Conservation (phyloP, 1,140 invertebrate species). For the Eumaeus atala region DNA sequence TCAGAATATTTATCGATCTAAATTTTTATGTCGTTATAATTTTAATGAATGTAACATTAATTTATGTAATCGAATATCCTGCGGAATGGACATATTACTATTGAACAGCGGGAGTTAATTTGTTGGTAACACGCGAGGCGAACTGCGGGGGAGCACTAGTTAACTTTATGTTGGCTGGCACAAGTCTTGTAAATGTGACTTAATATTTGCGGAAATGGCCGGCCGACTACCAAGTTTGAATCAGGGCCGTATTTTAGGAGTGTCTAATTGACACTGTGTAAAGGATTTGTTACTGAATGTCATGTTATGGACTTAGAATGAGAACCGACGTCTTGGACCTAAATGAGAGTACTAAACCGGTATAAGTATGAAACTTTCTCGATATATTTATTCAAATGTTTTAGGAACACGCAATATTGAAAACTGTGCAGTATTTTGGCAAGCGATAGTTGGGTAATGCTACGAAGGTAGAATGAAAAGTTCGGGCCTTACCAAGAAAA, state of each 20-base stretch:
- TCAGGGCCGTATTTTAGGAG: not conserved
- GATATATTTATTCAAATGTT: not conserved
- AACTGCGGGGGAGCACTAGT: conserved; percentile 13
- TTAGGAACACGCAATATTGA: no score
- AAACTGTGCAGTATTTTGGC: no score
- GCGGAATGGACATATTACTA: conserved; percentile 21
- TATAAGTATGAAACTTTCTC: not conserved
- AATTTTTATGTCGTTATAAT: conserved; percentile 11
- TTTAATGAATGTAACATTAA: conserved; percentile 9
- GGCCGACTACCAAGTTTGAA: not conserved
- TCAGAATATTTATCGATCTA: not conserved
- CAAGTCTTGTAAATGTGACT: not conserved
- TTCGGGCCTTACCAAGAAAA: no score
- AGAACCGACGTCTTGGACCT: not conserved
- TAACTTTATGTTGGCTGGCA: conserved; percentile 1
- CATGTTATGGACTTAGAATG: not conserved
- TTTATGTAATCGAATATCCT: conserved; percentile 11
- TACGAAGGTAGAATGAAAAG: no score
- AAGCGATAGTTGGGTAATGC: no score
- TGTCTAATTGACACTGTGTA: conserved; percentile 2
- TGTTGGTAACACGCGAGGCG: conserved; percentile 16
- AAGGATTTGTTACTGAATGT: conserved; percentile 1
- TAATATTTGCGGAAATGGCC: conserved; percentile 4
- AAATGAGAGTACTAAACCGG: not conserved
- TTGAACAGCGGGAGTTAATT: conserved; percentile 26